phyloP scores from a whole-genome alignment of 2,888 invertebrate species.

The Cepaea hortensis region DNA sequence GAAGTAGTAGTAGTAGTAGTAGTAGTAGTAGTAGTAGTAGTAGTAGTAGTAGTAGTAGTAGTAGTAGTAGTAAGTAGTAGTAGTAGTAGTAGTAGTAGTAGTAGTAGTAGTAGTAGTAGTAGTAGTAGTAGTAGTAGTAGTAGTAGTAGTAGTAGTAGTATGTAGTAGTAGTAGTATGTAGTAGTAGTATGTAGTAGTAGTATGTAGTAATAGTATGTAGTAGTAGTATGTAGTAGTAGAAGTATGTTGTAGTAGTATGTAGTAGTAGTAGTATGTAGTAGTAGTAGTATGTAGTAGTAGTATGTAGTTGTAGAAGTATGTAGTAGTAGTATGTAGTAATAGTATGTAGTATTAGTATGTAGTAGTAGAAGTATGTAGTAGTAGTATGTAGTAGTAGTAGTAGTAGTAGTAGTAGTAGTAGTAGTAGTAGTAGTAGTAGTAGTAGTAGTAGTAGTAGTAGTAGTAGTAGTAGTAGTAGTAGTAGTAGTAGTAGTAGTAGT shows the following conservation, averaged over 20 bases:
- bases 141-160: conserved; percentile 24
- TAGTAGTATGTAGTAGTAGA: too few relatives aligned
- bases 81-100: conserved; percentile 23
- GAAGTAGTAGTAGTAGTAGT: conserved; percentile 30
- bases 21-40: conserved; percentile 33
- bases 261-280: too few relatives aligned
- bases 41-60: conserved; percentile 25
- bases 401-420: conserved; percentile 28
- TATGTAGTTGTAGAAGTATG: too few relatives aligned
- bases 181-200: too few relatives aligned
- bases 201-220: too few relatives aligned
- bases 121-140: conserved; percentile 32
- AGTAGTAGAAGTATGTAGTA: too few relatives aligned
- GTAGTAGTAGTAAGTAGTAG: conserved; percentile 18
- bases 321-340: too few relatives aligned
- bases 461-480: conserved; percentile 29
- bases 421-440: conserved; percentile 30
- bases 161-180: too few relatives aligned
- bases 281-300: too few relatives aligned
- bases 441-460: conserved; percentile 30
- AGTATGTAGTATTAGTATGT: too few relatives aligned
- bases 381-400: conserved; percentile 17
- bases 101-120: conserved; percentile 32
- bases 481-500: conserved; percentile 26
- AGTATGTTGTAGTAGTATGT: too few relatives aligned